These are phyloP conservation scores for Clostera curtula DNA, from an alignment of 2,888 invertebrate genomes.

Conservation along the genomic window DNA sequence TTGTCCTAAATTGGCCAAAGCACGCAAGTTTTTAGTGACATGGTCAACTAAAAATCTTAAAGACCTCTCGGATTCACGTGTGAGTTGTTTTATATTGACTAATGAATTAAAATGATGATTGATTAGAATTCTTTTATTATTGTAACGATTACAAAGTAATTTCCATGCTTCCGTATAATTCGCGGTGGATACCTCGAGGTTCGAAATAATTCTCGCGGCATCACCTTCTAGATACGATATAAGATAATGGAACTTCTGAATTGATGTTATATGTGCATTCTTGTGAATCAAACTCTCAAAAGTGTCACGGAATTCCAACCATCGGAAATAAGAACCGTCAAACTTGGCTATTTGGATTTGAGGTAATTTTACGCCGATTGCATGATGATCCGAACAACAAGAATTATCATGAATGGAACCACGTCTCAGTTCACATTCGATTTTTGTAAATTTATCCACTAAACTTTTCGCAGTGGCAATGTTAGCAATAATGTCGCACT, in stretches of 20 bases:
- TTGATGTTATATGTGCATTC: slow-evolving; percentile 6
- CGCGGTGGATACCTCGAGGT: slow-evolving; percentile 13
- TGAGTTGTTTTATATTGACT: slow-evolving; percentile 10
- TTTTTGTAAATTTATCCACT: slow-evolving; percentile 2
- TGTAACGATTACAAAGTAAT: slow-evolving; percentile 13
- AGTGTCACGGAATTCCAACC: too few species aligned
- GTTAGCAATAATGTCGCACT: slow-evolving; percentile 3
- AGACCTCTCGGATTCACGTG: slow-evolving; percentile 11
- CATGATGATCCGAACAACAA: slow-evolving; percentile 2
- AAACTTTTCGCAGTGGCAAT: slow-evolving; percentile 1
- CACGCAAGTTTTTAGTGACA: slow-evolving; percentile 20
- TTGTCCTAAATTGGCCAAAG: slow-evolving; percentile 14
- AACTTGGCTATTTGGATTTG: slow-evolving; percentile 12
- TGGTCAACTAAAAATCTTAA: slow-evolving; percentile 18
- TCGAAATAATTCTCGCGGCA: slow-evolving; percentile 14
- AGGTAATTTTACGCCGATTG: slow-evolving; percentile 10
- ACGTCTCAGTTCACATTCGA: slow-evolving; percentile 1
- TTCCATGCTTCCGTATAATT: slow-evolving; percentile 21
- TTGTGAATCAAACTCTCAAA: slow-evolving; percentile 14
- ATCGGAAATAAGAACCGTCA: slow-evolving; percentile 10
- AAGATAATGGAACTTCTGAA: slow-evolving; percentile 17
- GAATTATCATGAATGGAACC: neutral
- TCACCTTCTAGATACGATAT: slow-evolving; percentile 14
- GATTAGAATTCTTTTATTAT: slow-evolving; percentile 11
- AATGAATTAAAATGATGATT: too few species aligned